Evolutionary conservation across 2,797 vertebrate genomes (phyloP).

Genomic region (Sebastes steindachneri): DNA sequence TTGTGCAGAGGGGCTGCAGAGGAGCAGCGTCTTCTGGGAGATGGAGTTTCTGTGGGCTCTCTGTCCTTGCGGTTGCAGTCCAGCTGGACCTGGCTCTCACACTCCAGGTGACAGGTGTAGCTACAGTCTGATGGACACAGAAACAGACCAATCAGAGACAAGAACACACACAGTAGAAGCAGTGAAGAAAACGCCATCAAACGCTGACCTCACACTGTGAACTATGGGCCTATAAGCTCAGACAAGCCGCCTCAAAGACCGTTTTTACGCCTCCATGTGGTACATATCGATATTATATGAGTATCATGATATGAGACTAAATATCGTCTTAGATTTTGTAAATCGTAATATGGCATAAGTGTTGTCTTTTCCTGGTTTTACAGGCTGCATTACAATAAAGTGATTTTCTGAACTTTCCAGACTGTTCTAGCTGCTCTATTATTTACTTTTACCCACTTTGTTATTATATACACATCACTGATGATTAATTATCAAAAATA

Average conservation of each 20-base stretch:
- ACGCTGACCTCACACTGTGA: not conserved
- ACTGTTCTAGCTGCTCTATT: too few relatives aligned
- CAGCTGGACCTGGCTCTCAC: constrained; percentile 88
- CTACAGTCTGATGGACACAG: constrained; percentile 87
- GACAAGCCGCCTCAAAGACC: not conserved
- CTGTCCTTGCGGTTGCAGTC: constrained; percentile 88
- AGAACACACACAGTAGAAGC: not conserved
- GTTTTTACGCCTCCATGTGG: too few relatives aligned
- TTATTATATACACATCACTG: too few relatives aligned
- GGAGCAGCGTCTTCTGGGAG: constrained; percentile 72
- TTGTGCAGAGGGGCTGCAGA: constrained; percentile 50
- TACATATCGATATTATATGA: too few relatives aligned
- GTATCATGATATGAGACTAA: too few relatives aligned
- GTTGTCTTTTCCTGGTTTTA: too few relatives aligned
- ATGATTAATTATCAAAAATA: too few relatives aligned
- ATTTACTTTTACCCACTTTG: too few relatives aligned
- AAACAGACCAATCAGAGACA: constrained; percentile 27
- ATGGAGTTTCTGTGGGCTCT: constrained; percentile 61
- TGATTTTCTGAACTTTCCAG: too few relatives aligned
- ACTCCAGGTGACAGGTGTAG: constrained; percentile 93
- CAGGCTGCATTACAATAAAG: too few relatives aligned
- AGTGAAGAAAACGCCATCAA: not conserved
- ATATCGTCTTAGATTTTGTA: too few relatives aligned
- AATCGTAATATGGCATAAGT: too few relatives aligned
- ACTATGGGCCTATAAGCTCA: not conserved